Evolutionary conservation across 2,113 vertebrate species (phyloP).

Genomic region (Ifrita kowaldi): DNA sequence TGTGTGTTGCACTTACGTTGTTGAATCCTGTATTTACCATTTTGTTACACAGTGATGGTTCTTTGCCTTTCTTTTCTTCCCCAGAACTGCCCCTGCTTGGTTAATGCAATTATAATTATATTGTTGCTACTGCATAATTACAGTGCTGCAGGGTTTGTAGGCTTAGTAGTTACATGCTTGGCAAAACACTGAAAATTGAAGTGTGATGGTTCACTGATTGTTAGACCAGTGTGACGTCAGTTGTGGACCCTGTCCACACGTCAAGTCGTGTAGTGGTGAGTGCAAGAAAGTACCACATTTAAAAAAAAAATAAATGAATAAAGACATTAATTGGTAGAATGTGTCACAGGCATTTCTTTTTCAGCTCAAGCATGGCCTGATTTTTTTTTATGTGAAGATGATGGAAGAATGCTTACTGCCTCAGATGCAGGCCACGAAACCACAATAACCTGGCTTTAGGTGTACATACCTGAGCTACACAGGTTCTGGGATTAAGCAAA

Average conservation of each 20-base stretch:
- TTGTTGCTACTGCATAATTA: neutral
- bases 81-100: neutral
- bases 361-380: neutral
- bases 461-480: neutral
- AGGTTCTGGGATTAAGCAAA: neutral
- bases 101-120: neutral
- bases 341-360: neutral
- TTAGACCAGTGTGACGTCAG: neutral
- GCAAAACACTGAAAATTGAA: neutral
- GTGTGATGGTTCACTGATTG: neutral
- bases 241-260: neutral
- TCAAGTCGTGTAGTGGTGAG: neutral
- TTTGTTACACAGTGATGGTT: neutral
- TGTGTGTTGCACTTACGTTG: neutral
- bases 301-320: rapidly evolving
- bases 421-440: neutral
- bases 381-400: neutral
- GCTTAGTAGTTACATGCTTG: neutral
- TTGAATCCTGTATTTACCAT: neutral
- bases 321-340: neutral
- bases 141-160: neutral
- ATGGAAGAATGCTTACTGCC: neutral
- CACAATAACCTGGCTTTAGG: neutral
- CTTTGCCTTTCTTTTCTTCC: neutral
- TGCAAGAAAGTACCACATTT: neutral